Evolutionary conservation across 2,888 invertebrate species (phyloP), one percentile per base, ranked within the genome.

Genomic region (Thymelicus sylvestris): DNA sequence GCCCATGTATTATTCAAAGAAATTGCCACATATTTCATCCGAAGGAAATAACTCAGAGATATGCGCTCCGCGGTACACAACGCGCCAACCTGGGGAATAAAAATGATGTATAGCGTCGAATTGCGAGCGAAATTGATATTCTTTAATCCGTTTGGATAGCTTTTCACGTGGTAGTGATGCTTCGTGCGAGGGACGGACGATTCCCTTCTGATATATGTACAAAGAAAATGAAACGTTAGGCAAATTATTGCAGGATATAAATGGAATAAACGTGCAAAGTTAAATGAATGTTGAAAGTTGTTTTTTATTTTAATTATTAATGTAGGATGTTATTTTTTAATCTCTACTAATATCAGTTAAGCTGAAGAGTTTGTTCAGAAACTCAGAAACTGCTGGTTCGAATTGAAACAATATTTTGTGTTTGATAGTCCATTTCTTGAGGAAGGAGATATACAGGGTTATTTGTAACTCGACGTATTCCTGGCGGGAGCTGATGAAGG

Each of bases 1-100:
- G 90, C 86, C 91, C 92, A 94, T 95, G 94, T 94, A 94, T 94
- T 94, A 95, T 95, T 94, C 94, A 94, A 92, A 94, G 93, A 92
- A 94, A 94, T 94, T 94, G 94, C 94, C 92, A 92, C 92, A 94
- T 94, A 94, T 94, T 94, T 95, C 94, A 95, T 94, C 92, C 89
- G 86, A 86, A 90, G 85, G 90, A 93, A 91, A 92, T 93, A 92
- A 93, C 92, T 90, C 85, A 87, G 86, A 90, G 88, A 91, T 91
- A 91, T 87, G 86, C 82, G 81, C 76, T 79, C 73, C 80, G 73
- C 79, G 87, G 86, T 80, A 80, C 86, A 78, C 70, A 70, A 57
- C 64, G 67, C 60, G 65, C 60, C 73, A 74, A 78, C 81, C 78
- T 73, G 81, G 74, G 77, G 82, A 77, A 65, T 80, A 70, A 67